Base-by-base conservation (phyloP, 2,888 invertebrate species). In the Hofmannophila pseudospretella region DNA sequence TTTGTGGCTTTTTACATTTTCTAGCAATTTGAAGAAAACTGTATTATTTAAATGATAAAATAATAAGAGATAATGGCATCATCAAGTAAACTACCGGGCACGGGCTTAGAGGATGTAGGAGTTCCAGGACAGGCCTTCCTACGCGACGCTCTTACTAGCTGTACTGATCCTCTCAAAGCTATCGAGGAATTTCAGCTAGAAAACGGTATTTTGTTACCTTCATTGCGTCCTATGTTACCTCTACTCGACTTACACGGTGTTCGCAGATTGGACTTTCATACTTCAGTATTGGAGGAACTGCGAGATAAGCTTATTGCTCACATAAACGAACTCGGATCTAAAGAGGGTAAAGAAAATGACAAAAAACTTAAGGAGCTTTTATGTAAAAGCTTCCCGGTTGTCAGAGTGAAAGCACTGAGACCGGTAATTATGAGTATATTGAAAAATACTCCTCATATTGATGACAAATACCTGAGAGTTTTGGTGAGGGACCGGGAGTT, bases 131-230 rank as follows among this genome's bases (percentile, higher is more conserved):
- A 95, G 62, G 90, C 91, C n/a, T 94, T 90, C 68, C 88, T 97
- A n/a, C 87, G 93, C 33, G 96, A 98, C 75, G 95, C 97, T 7
- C 88, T 98, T 9, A 97, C 97, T 8, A 97, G 96, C 61, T 98
- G 98, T 68, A 96, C 96, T 0, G 98, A 99, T 84, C 98, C 98
- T 7, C 73, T 98, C 25, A 96, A 96, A 84, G 98, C 98, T n/a
- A 99, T 99, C 47, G 97, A 98, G 88, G 97, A 98, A 75, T 99
- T 99, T 88, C 97, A 98, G 91, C 86, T 96, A 30, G 94, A 96
- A 76, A 97, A 97, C 89, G 96, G 96, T 25, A 96, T 98, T 55
- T 81, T 96, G 38, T 79, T 98, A 31, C 97, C 98, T 1, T 98
- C 98, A 0, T 77, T 99, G 32, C 89, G 96, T 32, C 97, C 98